Evolutionary conservation across 1,140 invertebrate species (phyloP), one percentile per base, ranked within the genome.

Genomic region (Meloidogyne floridensis): DNA sequence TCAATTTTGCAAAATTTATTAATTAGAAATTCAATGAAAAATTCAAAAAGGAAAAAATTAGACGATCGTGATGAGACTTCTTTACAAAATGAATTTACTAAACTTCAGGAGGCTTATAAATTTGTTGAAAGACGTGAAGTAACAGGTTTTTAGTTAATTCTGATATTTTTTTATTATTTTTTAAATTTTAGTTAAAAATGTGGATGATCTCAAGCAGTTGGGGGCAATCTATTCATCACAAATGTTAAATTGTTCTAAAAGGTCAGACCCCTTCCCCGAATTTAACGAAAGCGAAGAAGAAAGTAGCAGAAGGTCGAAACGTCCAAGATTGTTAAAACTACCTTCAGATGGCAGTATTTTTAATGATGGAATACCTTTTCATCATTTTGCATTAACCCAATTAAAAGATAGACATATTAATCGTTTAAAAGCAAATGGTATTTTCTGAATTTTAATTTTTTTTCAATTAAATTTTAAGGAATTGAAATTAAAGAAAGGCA

Each of bases 361-460:
- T 75, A 65, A 75, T n/a, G 81, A 82, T 72, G 81, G 81, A 13
- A 81, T 82, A 42, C 81, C 81, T 10, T 82, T 82, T 69, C 81
- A 82, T 79, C 81, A 82, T 75, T 81, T 54, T 54, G 69, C 70
- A 3, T 51, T 82, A n/a, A 73, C 70, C 11, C 56, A 54, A 54
- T 32, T 82, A 7, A 71, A 82, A 11, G 77, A 72, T 15, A 82
- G 71, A 13, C 81, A 82, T 47, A 53, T 82, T 3, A 20, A 42
- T 6, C 51, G 81, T 18, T 70, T 82, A 47, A 82, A 75, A 32
- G 47, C 42, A 65, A 82, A 82, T 80, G 81, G 81, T 81, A 15
- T 42, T 18, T 42, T 65, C 20, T 54, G 32, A 20, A 77, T 32
- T 32, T 32, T 18, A 56, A 56, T 47, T 11, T 47, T 51, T 56